A percentile compares a stretch with the other conserved stretches of the same genome.
phyloP scores from a whole-genome alignment of 1,140 invertebrate genomes.

The Hetaerina americana region DNA sequence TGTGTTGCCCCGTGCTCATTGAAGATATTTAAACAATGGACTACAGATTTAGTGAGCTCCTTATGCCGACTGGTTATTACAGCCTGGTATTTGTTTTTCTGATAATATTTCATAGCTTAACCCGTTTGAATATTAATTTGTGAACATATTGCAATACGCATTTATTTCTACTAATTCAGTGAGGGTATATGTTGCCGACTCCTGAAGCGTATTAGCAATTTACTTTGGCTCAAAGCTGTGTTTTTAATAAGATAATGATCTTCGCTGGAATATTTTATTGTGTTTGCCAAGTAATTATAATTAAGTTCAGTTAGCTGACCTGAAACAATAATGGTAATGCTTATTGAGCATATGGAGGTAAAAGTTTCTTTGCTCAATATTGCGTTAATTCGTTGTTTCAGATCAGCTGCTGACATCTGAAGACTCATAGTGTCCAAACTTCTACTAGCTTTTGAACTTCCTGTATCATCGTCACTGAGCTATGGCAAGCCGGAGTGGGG shows the following conservation, averaged over 20 bases:
- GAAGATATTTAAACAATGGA: background rate
- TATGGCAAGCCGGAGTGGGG: conserved; percentile 26
- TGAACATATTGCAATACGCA: conserved; percentile 12
- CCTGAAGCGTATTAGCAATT: background rate
- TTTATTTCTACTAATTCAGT: conserved; percentile 12
- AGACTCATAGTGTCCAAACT: background rate
- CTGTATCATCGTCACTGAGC: conserved; percentile 24
- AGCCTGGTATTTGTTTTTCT: too few species aligned
- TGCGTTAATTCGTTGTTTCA: conserved; percentile 38
- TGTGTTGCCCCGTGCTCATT: background rate
- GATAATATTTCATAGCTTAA: too few species aligned
- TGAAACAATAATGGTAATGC: conserved; percentile 38
- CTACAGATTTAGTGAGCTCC: too few species aligned
- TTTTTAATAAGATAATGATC: conserved; percentile 8
- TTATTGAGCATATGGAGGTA: conserved; percentile 27
- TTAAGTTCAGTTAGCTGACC: conserved; percentile 21
- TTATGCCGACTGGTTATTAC: too few species aligned
- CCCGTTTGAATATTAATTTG: background rate
- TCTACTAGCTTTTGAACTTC: background rate
- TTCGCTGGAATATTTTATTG: conserved; percentile 16
- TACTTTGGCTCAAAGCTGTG: conserved; percentile 14
- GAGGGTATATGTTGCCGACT: background rate
- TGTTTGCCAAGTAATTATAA: background rate
- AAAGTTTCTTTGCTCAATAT: conserved; percentile 15
- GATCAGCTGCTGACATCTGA: conserved; percentile 27